A percentile compares a stretch with the other conserved stretches of the same genome.
phyloP scores from a whole-genome alignment of 2,113 vertebrate species.

The Coptodon rendalli region DNA sequence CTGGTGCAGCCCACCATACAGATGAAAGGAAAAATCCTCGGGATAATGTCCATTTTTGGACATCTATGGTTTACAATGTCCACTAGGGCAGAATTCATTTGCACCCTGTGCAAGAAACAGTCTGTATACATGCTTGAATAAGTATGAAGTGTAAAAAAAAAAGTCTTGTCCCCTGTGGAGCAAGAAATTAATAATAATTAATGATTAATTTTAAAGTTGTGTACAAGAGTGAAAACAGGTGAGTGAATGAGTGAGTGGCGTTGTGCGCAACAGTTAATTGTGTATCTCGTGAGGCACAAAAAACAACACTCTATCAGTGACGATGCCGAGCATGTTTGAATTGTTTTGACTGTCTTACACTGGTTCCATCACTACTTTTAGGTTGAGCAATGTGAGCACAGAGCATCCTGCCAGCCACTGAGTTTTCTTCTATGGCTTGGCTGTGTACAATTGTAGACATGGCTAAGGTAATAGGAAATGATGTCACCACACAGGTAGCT shows the following conservation, averaged over 20 bases:
- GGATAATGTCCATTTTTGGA: not conserved
- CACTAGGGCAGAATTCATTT: not conserved
- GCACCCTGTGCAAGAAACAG: not conserved
- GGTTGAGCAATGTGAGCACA: not conserved
- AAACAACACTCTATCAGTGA: not conserved
- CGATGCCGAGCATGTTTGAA: not conserved
- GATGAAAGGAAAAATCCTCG: not conserved
- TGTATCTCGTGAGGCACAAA: not conserved
- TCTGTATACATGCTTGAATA: not conserved
- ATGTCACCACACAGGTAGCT: not conserved
- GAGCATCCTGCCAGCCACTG: not conserved
- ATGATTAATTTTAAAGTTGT: not conserved
- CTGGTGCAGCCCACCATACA: not conserved
- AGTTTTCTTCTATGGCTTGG: not conserved
- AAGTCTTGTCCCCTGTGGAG: rapidly evolving
- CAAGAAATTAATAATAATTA: not conserved
- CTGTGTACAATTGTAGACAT: not conserved
- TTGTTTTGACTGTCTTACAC: not conserved
- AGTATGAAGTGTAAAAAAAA: not conserved
- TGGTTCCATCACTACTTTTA: not conserved
- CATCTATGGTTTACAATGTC: not conserved
- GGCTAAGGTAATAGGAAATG: not conserved
- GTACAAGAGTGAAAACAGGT: not conserved
- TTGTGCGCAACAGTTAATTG: not conserved
- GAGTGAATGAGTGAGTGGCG: not conserved